Evolutionary conservation across 2,888 invertebrate species (phyloP), one percentile per base, ranked within the genome.

Genomic region (Agrilus mali): DNA sequence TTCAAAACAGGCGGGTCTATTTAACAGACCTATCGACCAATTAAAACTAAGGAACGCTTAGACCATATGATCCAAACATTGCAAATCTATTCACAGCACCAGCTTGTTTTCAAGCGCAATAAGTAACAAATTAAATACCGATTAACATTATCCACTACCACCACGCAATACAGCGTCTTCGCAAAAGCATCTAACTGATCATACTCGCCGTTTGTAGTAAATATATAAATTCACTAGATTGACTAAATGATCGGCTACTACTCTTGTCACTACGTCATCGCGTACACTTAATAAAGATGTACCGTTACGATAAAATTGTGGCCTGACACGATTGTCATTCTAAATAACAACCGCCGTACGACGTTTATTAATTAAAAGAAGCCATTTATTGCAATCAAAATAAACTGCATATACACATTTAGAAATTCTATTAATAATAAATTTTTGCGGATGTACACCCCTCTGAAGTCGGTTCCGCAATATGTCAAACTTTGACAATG

Each of bases 211-310:
- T 50, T 48, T 48, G 53, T 52, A 50, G 57, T 57, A 57, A 58
- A 58, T 55, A 58, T 27, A 27, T 57, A 56, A 56, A 55, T 55
- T 53, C 50, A 54, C 52, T 53, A 55, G 51, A 44, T 55, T 53
- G 49, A 54, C 52, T 53, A 55, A 50, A 44, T 46, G 45, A 43
- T 50, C 45, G 44, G 41, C 45, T 44, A 39, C 42, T 46, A 42
- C 42, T 22, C 34, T 49, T 57, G 57, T 27, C 27, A 27, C 20
- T 27, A 59, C 58, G 57, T 57, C 56, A 55, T 45, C 43, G 43
- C 39, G 44, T 42, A 27, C 2, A 27, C 42, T 27, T 10, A 35
- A 34, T 32, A 38, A 32, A 32, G 33, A n/a, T 36, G 35, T 36
- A 45, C 44, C 50, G 40, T 33, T 42, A 44, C 50, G 37, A 47